Percentiles rank a stretch among this genome's conserved stretches.
Evolutionary conservation across 2,888 invertebrate species (phyloP).

Genomic region (Lithophane leautieri): DNA sequence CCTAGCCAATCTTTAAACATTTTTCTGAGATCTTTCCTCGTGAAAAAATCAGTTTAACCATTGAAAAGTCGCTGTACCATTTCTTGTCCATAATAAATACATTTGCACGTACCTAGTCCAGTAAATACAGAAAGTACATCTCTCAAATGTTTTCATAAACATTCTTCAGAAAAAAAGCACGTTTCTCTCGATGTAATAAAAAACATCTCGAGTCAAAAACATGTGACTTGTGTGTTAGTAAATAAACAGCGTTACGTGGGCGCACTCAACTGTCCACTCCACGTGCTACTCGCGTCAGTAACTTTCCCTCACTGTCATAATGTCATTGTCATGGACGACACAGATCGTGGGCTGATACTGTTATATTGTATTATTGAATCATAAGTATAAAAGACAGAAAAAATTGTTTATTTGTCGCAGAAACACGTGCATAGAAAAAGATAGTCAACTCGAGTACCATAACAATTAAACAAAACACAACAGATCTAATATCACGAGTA

Average conservation of each 20-base stretch:
- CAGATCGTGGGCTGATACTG: constrained; percentile 35
- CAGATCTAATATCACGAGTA: no score
- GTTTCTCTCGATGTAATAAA: constrained; percentile 2
- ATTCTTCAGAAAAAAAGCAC: background rate
- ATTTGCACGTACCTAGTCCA: no score
- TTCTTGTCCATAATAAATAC: background rate
- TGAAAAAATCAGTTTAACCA: no score
- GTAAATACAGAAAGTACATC: background rate
- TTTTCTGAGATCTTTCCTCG: no score
- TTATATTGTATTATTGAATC: constrained; percentile 26
- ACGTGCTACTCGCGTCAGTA: constrained; percentile 48
- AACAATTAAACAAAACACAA: no score
- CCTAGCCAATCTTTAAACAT: no score
- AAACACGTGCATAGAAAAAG: no score
- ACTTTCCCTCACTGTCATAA: constrained; percentile 56
- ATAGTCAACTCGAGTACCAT: no score
- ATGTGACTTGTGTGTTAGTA: constrained; percentile 46
- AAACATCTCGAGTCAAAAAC: constrained; percentile 9
- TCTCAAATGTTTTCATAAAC: background rate
- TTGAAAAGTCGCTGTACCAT: background rate
- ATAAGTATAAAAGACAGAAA: background rate
- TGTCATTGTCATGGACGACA: constrained; percentile 53
- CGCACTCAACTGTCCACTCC: constrained; percentile 44
- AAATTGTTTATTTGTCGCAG: no score
- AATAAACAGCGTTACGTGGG: constrained; percentile 49